Base-by-base conservation (phyloP, 2,797 vertebrate species). In the Ctenosaura bakeri region DNA sequence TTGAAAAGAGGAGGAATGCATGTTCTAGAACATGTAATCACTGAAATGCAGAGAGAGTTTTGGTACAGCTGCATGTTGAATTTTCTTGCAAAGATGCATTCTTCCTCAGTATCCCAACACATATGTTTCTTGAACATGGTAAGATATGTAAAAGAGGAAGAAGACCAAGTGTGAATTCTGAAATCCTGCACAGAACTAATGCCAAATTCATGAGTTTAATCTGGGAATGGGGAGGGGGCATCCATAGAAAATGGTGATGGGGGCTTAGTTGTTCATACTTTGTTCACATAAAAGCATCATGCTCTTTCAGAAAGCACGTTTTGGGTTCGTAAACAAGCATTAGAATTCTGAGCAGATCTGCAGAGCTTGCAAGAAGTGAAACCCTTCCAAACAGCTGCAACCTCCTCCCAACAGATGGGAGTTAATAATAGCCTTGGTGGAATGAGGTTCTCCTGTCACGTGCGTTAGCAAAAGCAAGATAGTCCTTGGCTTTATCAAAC, bases 391-490 rank as follows among this genome's bases (percentile, higher is more conserved):
- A 96, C 94, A 96, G 95, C 94, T 94, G 95, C 97, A 95, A 95
- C 90, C 86, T 92, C 92, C 94, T 96, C 94, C 97, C 94, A 94
- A 94, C 97, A 96, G 95, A 96, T 96, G 96, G 94, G 92, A 96
- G 96, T 96, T 97, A 97, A 97, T 97, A 97, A 97, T 95, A 96
- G 94, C 90, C 91, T 97, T 97, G 96, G 94, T 96, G 97, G 94
- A 92, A 81, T 80, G 12, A 90, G 91, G 92, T 95, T 95, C 80
- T 69, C 66, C 29, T 95, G 96, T 92, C 78, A 89, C 93, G 97
- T 93, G 93, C 91, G 94, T 86, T 62, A 85, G 59, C 90, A 83
- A 83, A 91, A 96, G 95, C 92, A 91, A 87, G 86, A 92, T 76
- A 64, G 94, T 92, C 91, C 85, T 83, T 20, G 38, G 87, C 94